Evolutionary conservation across 2,888 invertebrate genomes (phyloP).

Genomic region (Erebia aethiops): DNA sequence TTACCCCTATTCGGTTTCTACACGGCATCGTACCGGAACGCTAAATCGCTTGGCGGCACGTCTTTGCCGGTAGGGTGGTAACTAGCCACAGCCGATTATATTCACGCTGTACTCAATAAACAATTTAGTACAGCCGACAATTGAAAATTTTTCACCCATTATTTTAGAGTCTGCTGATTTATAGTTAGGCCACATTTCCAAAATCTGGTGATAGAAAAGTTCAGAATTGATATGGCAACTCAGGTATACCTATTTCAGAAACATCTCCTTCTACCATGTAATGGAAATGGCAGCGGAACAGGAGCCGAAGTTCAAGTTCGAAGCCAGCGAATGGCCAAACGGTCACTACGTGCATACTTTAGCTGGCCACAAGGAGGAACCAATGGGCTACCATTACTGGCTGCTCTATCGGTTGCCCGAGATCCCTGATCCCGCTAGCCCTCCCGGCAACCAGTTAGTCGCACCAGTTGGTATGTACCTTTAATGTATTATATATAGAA

Average conservation of each 20-base stretch:
- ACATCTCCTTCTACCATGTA: conserved; percentile 86
- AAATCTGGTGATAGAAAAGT: too few species aligned
- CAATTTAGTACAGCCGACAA: too few species aligned
- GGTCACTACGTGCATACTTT: conserved; percentile 95
- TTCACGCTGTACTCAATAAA: too few species aligned
- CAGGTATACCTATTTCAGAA: conserved; percentile 61
- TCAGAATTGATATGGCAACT: too few species aligned
- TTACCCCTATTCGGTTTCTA: too few species aligned
- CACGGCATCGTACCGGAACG: too few species aligned
- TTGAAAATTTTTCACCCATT: too few species aligned
- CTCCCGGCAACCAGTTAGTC: conserved; percentile 93
- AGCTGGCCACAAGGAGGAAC: conserved; percentile 90
- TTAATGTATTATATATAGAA: background rate
- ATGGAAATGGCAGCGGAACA: conserved; percentile 93
- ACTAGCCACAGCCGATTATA: too few species aligned
- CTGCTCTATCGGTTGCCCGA: conserved; percentile 91
- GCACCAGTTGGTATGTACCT: conserved; percentile 90
- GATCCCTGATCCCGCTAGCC: conserved; percentile 89
- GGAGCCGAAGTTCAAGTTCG: conserved; percentile 88
- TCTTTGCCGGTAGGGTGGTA: too few species aligned
- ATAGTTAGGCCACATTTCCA: background rate
- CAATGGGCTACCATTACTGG: conserved; percentile 95
- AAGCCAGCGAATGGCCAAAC: conserved; percentile 95
- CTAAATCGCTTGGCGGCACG: too few species aligned
- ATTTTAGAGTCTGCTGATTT: too few species aligned